A percentile compares a stretch with the other conserved stretches of the same genome.
Conservation (phyloP, 1,140 invertebrate species). For the Ephestia elutella region DNA sequence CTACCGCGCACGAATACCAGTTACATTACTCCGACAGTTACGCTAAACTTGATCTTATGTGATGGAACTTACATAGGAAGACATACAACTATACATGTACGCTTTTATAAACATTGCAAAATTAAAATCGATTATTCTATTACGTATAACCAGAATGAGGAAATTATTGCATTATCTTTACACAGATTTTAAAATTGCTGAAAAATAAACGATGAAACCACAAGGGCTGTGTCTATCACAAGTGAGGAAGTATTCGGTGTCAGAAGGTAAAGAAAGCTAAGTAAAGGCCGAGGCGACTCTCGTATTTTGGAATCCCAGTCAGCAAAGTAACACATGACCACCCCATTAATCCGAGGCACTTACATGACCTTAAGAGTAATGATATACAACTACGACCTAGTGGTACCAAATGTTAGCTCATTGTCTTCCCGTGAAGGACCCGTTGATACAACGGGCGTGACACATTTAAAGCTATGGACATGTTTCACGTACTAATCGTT, state of each 20-base stretch:
- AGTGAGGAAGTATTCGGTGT: conserved; percentile 15
- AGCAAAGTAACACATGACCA: conserved; percentile 45
- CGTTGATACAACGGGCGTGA: conserved; percentile 71
- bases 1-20: conserved; percentile 47
- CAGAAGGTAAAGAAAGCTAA: background rate
- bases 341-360: conserved; percentile 68
- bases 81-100: conserved; percentile 65
- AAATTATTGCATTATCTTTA: conserved; percentile 15
- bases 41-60: conserved; percentile 47
- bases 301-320: conserved; percentile 18
- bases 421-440: conserved; percentile 57
- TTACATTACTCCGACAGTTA: conserved; percentile 49
- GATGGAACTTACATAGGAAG: conserved; percentile 70
- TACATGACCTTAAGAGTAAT: conserved; percentile 70
- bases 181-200: background rate
- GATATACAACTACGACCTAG: conserved; percentile 66
- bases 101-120: conserved; percentile 33
- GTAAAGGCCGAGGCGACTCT: conserved; percentile 2
- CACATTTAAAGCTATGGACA: conserved; percentile 73
- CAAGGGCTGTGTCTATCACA: background rate
- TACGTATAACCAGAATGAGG: conserved; percentile 19
- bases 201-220: background rate
- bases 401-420: conserved; percentile 59
- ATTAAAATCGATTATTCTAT: conserved; percentile 20
- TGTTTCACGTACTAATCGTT: conserved; percentile 66